Evolutionary conservation across 2,888 invertebrate species (phyloP).

Genomic region (Nemapogon koenigi): DNA sequence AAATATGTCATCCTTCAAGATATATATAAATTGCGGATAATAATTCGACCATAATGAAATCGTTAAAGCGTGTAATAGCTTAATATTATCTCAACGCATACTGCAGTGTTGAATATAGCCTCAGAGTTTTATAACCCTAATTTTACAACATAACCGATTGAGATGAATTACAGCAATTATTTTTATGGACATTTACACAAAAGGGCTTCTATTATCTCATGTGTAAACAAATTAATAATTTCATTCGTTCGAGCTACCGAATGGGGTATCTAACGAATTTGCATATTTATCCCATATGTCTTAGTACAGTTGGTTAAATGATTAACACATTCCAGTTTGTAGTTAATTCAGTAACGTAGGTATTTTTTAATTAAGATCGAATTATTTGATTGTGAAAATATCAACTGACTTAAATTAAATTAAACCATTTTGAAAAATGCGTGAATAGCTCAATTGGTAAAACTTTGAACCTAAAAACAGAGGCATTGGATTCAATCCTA

Average conservation of each 20-base stretch:
- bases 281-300: slow-evolving; percentile 18
- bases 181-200: slow-evolving; percentile 39
- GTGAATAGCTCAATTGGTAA: too few species aligned
- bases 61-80: slow-evolving; percentile 26
- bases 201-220: slow-evolving; percentile 29
- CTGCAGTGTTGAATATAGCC: slow-evolving; percentile 1
- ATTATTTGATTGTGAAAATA: too few species aligned
- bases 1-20: too few species aligned
- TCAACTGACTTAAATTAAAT: too few species aligned
- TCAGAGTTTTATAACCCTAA: slow-evolving; percentile 23
- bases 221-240: slow-evolving; percentile 43
- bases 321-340: neutral
- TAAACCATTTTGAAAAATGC: too few species aligned
- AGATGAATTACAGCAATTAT: slow-evolving; percentile 49
- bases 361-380: too few species aligned
- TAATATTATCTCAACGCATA: slow-evolving; percentile 15
- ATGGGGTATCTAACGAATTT: slow-evolving; percentile 18
- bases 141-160: slow-evolving; percentile 34
- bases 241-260: slow-evolving; percentile 25
- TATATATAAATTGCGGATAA: too few species aligned
- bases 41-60: slow-evolving; percentile 20
- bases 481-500: too few species aligned
- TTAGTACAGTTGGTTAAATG: slow-evolving; percentile 6
- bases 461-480: too few species aligned
- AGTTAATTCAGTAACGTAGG: neutral